These are phyloP conservation scores for Proales similis DNA, from an alignment of 1,140 invertebrate genomes.

Conservation along the genomic window DNA sequence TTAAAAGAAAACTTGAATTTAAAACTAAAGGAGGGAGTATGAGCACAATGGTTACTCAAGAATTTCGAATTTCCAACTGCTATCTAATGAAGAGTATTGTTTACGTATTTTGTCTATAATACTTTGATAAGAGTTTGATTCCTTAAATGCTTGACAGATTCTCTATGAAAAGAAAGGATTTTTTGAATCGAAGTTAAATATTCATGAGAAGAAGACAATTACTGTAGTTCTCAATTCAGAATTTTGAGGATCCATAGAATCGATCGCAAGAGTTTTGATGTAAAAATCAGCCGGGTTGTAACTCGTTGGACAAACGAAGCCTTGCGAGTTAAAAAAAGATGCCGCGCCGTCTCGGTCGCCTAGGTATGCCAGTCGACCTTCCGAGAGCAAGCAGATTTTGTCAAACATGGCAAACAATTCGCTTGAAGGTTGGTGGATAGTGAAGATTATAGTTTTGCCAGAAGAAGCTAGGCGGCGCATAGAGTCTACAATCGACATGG, in stretches of 20 bases:
- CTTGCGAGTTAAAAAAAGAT: slow-evolving; percentile 56
- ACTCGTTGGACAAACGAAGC: slow-evolving; percentile 44
- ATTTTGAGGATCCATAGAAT: slow-evolving; percentile 69
- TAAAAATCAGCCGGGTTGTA: slow-evolving; percentile 38
- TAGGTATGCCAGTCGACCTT: slow-evolving; percentile 29
- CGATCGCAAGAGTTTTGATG: slow-evolving; percentile 56
- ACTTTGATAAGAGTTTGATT: slow-evolving; percentile 13
- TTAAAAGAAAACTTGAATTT: not conserved
- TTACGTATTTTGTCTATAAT: slow-evolving; percentile 33
- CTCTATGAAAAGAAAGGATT: slow-evolving; percentile 21
- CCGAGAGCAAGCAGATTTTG: slow-evolving; percentile 37
- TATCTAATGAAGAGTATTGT: not conserved
- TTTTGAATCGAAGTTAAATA: not conserved
- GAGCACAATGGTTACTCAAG: not conserved
- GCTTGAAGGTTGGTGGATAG: slow-evolving; percentile 91
- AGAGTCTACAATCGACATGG: slow-evolving; percentile 67
- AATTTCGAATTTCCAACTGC: slow-evolving; percentile 1
- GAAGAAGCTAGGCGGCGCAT: slow-evolving; percentile 64
- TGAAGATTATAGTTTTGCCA: slow-evolving; percentile 83
- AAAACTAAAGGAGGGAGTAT: not conserved
- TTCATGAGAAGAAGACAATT: slow-evolving; percentile 4
- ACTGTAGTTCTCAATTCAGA: slow-evolving; percentile 44
- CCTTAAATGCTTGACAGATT: slow-evolving; percentile 39
- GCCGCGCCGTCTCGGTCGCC: slow-evolving; percentile 3
- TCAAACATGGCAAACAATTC: slow-evolving; percentile 87